Evolutionary conservation across 2,888 invertebrate species (phyloP).

Genomic region (Drosophila cracens): DNA sequence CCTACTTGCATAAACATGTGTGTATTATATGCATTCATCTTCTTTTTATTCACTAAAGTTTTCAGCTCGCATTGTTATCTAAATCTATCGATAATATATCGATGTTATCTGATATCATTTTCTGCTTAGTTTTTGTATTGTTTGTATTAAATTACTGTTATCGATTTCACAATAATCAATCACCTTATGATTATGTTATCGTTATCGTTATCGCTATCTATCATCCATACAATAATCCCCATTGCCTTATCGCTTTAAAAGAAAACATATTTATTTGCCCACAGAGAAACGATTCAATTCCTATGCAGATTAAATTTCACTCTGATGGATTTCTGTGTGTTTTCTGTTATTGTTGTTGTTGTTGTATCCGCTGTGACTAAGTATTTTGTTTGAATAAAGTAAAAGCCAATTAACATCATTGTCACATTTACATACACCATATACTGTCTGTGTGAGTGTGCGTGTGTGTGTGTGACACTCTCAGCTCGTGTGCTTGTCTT

Average conservation of each 20-base stretch:
- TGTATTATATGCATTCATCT: background rate
- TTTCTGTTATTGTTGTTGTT: slow-evolving; percentile 16
- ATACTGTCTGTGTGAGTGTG: slow-evolving; percentile 1
- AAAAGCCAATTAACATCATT: slow-evolving; percentile 80
- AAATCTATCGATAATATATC: slow-evolving; percentile 1
- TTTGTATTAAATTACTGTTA: background rate
- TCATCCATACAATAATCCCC: background rate
- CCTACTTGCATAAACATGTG: background rate
- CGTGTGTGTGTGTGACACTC: slow-evolving; percentile 24
- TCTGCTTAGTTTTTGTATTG: background rate
- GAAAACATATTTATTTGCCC: background rate
- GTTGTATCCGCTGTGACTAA: slow-evolving; percentile 55
- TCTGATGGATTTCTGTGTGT: slow-evolving; percentile 52
- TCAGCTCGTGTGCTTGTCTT: slow-evolving; percentile 41
- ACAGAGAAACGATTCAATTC: slow-evolving; percentile 11
- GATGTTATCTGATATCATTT: background rate
- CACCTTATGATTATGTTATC: background rate
- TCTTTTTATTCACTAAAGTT: background rate
- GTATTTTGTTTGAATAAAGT: slow-evolving; percentile 74
- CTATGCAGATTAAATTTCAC: slow-evolving; percentile 70
- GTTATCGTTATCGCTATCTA: background rate
- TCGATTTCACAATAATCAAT: background rate
- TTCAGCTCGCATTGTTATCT: background rate
- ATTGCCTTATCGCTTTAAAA: background rate
- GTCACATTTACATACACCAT: slow-evolving; percentile 69